Base-by-base conservation (phyloP, 2,888 invertebrate genomes). In the Sphinx pinastri region DNA sequence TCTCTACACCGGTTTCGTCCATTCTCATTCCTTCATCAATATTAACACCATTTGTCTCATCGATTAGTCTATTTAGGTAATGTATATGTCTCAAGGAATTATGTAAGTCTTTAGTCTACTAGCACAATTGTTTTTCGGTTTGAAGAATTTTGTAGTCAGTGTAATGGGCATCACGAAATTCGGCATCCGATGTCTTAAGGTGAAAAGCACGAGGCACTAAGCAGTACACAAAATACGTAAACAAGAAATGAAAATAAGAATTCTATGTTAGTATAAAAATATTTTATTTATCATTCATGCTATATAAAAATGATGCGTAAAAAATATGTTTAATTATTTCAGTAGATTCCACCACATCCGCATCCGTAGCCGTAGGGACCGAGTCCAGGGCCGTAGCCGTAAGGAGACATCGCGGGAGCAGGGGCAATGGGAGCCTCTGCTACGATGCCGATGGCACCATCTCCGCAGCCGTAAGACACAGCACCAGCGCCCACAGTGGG, bases 401-500 rank as follows among this genome's bases (percentile, higher is more conserved):
- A 58, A 45, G 69, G 60, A 6, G 19, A 47, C n/a, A 52, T 25
- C 1, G 72, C 69, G 14, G 63, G 73, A 19, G 68, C 54, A 13
- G 67, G 59, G 14, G 72, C 73, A 1, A 49, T 67, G 10, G 67
- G 63, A 13, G 60, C 74, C n/a, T 70, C 74, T 0, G 76, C 73
- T 13, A 74, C 75, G 10, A 71, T 31, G 49, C 69, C 38, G 25
- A 71, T 38, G 49, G 68, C 68, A 14, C 71, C 68, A 55, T 71
- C 71, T 10, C 82, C 81, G 68, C 81, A 80, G 31, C 80, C 76
- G 70, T 81, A 83, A 11, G 63, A 47, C 16, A 71, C 71, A 51
- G 75, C 75, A 71, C 78, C 80, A 19, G 74, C 72, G 13, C 82
- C 83, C 49, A 69, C 73, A 11, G 83, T 76, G 51, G 80, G 77